Percentiles rank a stretch among this genome's conserved stretches.
phyloP scores from a whole-genome alignment of 2,888 invertebrate species.

The Stenolophus ochropezus region DNA sequence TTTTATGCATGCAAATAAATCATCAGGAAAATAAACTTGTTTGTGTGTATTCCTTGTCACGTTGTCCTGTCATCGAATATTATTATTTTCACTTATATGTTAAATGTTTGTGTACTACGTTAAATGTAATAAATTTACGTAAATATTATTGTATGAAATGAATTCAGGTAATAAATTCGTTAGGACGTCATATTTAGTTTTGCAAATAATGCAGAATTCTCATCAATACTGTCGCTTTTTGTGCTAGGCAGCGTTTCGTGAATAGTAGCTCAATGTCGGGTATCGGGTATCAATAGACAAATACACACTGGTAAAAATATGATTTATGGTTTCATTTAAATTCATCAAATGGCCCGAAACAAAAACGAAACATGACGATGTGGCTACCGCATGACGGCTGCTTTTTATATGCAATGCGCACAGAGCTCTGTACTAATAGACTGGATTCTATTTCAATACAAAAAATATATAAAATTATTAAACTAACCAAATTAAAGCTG shows the following conservation, averaged over 20 bases:
- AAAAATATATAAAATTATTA: no score
- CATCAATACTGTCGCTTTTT: background rate
- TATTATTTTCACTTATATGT: background rate
- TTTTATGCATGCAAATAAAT: no score
- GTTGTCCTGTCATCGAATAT: no score
- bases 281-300: slow-evolving; percentile 8
- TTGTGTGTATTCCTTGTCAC: no score
- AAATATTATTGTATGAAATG: background rate
- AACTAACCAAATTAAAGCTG: no score
- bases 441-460: no score
- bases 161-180: background rate
- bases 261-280: background rate
- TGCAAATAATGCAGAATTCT: slow-evolving; percentile 1
- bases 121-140: background rate
- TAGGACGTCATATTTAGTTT: background rate
- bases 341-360: background rate
- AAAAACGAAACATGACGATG: background rate
- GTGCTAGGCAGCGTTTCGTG: background rate
- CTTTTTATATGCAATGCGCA: no score
- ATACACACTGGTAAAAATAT: slow-evolving; percentile 7
- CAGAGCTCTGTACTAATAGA: no score
- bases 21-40: no score
- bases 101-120: background rate
- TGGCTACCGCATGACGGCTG: background rate
- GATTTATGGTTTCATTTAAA: slow-evolving; percentile 12